Evolutionary conservation across 2,888 invertebrate species (phyloP), one percentile per base, ranked within the genome.

Genomic region (Mycalesis mineus): DNA sequence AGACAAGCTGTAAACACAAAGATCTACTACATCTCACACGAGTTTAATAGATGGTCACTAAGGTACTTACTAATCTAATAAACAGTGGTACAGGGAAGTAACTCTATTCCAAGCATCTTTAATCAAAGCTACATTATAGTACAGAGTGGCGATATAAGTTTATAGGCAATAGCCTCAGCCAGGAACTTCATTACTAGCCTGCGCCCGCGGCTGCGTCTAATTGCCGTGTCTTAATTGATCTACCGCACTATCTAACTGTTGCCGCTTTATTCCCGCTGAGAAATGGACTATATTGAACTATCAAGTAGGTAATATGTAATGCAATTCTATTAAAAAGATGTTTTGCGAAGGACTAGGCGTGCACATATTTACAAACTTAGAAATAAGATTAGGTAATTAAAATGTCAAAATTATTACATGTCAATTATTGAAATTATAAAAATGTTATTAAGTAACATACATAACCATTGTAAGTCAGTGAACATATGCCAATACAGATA

Each of bases 161-260:
- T 33, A 47, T 47, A 9, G 47, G 15, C 47, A 33, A 47, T 47
- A 47, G 14, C 2, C 22, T 2, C 22, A 22, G 22, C 5, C 22
- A 22, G 50, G 61, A 53, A 56, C 61, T 59, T 45, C 50, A 60
- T 60, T 57, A 58, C 33, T 52, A 57, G 55, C 63, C n/a, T n/a
- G 37, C 29, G 59, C 59, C 53, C 55, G 57, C 42, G 56, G 62
- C 57, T 9, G 47, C 40, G 36, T 42, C 51, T 56, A 54, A 52
- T 60, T 41, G 58, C 53, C 50, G 44, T 47, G 56, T 58, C 60
- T 62, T 60, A 62, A 64, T 62, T 58, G 62, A 62, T 58, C 53
- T 37, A n/a, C 9, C 17, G 52, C 55, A 54, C 58, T 8, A 39
- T 14, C 39, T 37, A 13, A 39, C 39, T 13, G 22, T 49, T 37